Conservation (phyloP, 2,797 vertebrate species). For the Rhinoraja longicauda region DNA sequence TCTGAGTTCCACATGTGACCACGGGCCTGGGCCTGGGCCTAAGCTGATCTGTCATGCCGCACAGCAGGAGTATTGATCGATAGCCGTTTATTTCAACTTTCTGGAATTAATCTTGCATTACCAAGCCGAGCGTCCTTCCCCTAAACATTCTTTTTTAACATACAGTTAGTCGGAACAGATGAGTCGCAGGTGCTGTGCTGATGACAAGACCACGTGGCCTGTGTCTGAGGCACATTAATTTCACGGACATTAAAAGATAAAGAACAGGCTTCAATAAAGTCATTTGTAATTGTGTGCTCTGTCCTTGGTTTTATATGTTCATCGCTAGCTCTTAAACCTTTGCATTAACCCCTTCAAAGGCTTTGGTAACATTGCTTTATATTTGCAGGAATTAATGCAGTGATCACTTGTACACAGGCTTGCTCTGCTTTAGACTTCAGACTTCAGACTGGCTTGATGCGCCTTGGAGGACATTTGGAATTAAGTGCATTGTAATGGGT, state of each 20-base stretch:
- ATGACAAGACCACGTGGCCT: not conserved
- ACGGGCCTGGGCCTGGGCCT: constrained; percentile 28
- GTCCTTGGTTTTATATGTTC: constrained; percentile 18
- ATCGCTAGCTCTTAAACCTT: constrained; percentile 9
- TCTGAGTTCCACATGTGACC: constrained; percentile 25
- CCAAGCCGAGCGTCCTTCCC: not conserved
- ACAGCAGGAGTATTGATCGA: constrained; percentile 28
- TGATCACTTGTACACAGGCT: not conserved
- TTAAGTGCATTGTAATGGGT: too few species aligned
- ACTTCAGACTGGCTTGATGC: too few species aligned
- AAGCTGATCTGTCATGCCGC: constrained; percentile 39
- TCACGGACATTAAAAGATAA: constrained; percentile 38
- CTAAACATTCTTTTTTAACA: constrained; percentile 20
- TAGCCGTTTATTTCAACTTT: constrained; percentile 30
- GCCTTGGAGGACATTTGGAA: too few species aligned
- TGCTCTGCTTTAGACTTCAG: too few species aligned
- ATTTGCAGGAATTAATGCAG: not conserved
- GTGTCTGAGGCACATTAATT: constrained; percentile 29
- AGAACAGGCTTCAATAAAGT: constrained; percentile 32
- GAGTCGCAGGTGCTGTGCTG: constrained; percentile 21
- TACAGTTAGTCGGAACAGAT: not conserved
- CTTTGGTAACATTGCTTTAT: not conserved
- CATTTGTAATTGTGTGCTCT: constrained; percentile 37
- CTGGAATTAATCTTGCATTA: constrained; percentile 36
- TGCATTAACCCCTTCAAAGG: constrained; percentile 16